A percentile compares a stretch with the other conserved stretches of the same genome.
phyloP scores from a whole-genome alignment of 2,888 invertebrate genomes.

The Sepioteuthis lessoniana region DNA sequence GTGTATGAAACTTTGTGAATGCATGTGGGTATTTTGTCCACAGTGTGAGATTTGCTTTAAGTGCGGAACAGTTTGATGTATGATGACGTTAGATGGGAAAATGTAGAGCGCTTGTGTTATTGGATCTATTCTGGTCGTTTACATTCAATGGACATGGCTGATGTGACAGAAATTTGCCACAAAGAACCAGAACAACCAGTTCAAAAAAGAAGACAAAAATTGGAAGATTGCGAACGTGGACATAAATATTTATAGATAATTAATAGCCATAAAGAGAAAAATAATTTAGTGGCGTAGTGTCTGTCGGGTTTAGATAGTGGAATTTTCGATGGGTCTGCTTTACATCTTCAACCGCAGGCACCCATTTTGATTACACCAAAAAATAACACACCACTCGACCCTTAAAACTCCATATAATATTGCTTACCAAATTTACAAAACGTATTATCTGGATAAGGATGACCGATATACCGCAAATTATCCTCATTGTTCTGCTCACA shows the following conservation, averaged over 20 bases:
- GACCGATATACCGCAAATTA: neutral
- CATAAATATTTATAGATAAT: slow-evolving; percentile 33
- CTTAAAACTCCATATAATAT: neutral
- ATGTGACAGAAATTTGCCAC: neutral
- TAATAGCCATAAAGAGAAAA: neutral
- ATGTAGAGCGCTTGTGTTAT: neutral
- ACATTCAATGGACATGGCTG: neutral
- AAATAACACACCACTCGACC: neutral
- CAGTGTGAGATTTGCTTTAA: neutral
- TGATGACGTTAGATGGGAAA: neutral
- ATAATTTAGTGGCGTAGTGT: neutral
- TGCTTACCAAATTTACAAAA: neutral
- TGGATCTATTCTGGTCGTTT: neutral
- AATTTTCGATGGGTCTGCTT: neutral
- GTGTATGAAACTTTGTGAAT: neutral
- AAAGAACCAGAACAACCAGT: neutral
- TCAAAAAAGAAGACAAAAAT: neutral
- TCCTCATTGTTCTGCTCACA: neutral
- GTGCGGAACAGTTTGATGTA: neutral
- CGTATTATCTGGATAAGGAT: neutral
- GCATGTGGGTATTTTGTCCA: neutral
- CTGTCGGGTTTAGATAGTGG: neutral
- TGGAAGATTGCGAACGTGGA: neutral
- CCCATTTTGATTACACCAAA: neutral
- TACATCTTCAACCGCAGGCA: neutral